Evolutionary conservation across 2,888 invertebrate species (phyloP).

Genomic region (Pyrochroa serraticornis): DNA sequence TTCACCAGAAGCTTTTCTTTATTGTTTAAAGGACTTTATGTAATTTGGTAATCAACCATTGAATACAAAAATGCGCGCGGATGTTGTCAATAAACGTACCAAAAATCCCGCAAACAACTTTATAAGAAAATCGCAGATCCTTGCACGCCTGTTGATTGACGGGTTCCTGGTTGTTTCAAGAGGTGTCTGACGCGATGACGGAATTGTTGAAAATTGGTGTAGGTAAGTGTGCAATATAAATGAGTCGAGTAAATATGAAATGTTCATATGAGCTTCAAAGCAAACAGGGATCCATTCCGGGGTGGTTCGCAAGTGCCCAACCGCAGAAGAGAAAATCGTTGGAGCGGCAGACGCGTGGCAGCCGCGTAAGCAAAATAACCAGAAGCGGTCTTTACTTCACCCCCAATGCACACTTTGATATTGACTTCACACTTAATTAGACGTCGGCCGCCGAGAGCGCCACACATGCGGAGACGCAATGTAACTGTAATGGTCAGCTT

Average conservation of each 20-base stretch:
- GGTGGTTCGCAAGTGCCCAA: slow-evolving; percentile 20
- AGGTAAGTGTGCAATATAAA: background rate
- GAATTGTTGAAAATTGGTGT: background rate
- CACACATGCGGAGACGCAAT: slow-evolving; percentile 18
- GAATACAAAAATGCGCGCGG: too few relatives aligned
- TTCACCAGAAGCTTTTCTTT: too few relatives aligned
- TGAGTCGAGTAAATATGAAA: background rate
- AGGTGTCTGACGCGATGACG: too few relatives aligned
- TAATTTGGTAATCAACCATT: too few relatives aligned
- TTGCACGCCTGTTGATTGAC: too few relatives aligned
- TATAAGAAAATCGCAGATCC: too few relatives aligned
- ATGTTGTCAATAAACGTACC: too few relatives aligned
- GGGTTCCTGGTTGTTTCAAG: too few relatives aligned
- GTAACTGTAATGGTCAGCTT: slow-evolving; percentile 15
- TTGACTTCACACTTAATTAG: slow-evolving; percentile 43
- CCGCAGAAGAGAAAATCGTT: slow-evolving; percentile 23
- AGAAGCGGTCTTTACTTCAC: slow-evolving; percentile 42
- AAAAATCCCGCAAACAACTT: too few relatives aligned
- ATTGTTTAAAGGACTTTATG: too few relatives aligned
- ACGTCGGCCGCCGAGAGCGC: slow-evolving; percentile 28
- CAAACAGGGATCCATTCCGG: slow-evolving; percentile 1
- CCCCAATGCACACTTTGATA: slow-evolving; percentile 43
- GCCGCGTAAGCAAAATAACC: slow-evolving; percentile 42
- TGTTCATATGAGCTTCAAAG: slow-evolving; percentile 12
- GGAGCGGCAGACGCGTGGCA: slow-evolving; percentile 22